A percentile compares a stretch with the other conserved stretches of the same genome.
phyloP scores from a whole-genome alignment of 2,797 vertebrate species.

The Sarcophilus harrisii region DNA sequence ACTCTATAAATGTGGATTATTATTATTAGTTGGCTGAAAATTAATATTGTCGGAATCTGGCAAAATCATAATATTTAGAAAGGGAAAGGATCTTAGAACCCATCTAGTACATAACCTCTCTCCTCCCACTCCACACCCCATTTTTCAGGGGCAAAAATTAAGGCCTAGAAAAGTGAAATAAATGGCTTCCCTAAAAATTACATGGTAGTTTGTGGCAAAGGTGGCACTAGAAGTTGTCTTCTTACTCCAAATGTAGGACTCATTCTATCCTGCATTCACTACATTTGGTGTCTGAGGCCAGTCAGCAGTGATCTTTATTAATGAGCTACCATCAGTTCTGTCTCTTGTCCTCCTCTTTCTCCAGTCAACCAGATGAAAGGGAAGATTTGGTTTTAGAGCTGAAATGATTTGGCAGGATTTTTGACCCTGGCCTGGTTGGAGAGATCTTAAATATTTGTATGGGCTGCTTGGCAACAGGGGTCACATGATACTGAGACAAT shows the following conservation, averaged over 20 bases:
- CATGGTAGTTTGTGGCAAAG: not conserved
- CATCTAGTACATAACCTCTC: not conserved
- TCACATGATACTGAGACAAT: conserved; percentile 80
- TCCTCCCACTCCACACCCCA: not conserved
- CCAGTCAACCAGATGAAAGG: not conserved
- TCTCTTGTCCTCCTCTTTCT: not conserved
- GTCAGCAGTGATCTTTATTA: not conserved
- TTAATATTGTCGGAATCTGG: not conserved
- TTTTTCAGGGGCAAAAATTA: not conserved
- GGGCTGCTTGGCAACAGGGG: conserved; percentile 78
- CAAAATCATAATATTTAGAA: not conserved
- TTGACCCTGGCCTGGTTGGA: conserved; percentile 62
- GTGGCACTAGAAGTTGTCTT: not conserved
- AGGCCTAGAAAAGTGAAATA: not conserved
- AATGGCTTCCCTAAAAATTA: not conserved
- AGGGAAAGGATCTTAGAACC: not conserved
- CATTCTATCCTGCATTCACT: not conserved
- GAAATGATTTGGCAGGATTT: not conserved
- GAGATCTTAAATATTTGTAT: conserved; percentile 83
- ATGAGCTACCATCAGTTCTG: not conserved
- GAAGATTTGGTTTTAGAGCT: not conserved
- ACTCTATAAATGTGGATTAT: not conserved
- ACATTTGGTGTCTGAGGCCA: not conserved
- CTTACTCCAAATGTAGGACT: not conserved
- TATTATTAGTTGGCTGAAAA: not conserved